Percentiles rank a stretch among this genome's conserved stretches.
These are phyloP conservation scores for Andricus curvator DNA, from an alignment of 2,888 invertebrate species.

Conservation along the genomic window DNA sequence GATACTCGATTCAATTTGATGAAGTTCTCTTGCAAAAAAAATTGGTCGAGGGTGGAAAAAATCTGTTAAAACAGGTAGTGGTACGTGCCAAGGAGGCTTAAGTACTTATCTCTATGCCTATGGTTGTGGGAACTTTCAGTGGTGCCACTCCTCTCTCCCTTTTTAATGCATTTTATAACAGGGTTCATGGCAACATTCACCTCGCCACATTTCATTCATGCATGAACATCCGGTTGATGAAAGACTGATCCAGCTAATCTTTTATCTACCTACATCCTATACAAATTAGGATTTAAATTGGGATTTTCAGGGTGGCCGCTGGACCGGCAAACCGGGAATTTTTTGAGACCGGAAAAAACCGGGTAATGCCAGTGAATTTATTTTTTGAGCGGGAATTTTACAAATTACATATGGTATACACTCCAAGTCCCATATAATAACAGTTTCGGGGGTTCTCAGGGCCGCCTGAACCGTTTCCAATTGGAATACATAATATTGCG, in stretches of 20 bases:
- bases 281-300: neutral
- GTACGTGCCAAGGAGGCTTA: slow-evolving; percentile 32
- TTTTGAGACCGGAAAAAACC: too few species aligned
- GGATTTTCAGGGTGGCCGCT: neutral
- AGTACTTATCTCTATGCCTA: slow-evolving; percentile 37
- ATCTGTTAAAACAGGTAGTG: slow-evolving; percentile 39
- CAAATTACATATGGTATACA: too few species aligned
- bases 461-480: too few species aligned
- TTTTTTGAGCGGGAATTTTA: too few species aligned
- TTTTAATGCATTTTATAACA: slow-evolving; percentile 67
- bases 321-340: too few species aligned
- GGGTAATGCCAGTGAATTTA: too few species aligned
- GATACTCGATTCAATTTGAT: slow-evolving; percentile 32
- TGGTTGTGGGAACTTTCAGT: slow-evolving; percentile 11
- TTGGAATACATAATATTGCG: too few species aligned
- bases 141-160: slow-evolving; percentile 41
- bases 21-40: neutral
- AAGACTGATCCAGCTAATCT: slow-evolving; percentile 13
- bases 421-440: too few species aligned
- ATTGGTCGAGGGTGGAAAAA: slow-evolving; percentile 33
- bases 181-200: slow-evolving; percentile 50
- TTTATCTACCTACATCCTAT: neutral
- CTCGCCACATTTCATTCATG: slow-evolving; percentile 64
- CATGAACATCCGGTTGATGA: slow-evolving; percentile 61
- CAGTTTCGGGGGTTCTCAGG: too few species aligned